Conservation (phyloP, 2,113 vertebrate species). For the Cebus imitator region DNA sequence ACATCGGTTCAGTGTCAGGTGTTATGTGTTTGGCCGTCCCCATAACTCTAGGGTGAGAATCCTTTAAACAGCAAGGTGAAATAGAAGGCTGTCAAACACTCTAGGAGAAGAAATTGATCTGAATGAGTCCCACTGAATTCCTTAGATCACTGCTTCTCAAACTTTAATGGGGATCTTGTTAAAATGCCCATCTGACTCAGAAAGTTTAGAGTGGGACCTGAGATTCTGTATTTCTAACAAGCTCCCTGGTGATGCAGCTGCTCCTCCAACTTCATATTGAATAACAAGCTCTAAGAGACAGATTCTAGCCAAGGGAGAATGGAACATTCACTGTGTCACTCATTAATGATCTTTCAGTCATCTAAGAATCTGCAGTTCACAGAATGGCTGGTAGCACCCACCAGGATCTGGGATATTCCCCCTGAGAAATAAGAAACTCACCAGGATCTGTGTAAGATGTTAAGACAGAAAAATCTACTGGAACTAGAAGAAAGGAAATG, state of each 20-base stretch:
- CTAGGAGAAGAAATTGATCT: not conserved
- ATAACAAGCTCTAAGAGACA: not conserved
- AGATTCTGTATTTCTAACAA: not conserved
- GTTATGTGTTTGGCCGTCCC: not conserved
- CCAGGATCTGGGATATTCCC: not conserved
- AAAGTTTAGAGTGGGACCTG: not conserved
- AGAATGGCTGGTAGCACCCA: not conserved
- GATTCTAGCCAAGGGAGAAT: not conserved
- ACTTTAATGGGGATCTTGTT: not conserved
- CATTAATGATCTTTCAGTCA: not conserved
- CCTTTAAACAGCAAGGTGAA: not conserved
- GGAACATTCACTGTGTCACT: not conserved
- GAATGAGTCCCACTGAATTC: not conserved
- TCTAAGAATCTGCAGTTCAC: not conserved
- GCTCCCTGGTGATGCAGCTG: not conserved
- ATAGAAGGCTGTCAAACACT: not conserved
- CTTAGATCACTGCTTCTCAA: not conserved
- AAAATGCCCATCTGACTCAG: not conserved
- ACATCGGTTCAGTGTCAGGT: too few relatives aligned
- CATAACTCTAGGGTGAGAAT: not conserved
- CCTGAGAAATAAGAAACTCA: not conserved
- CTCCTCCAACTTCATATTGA: not conserved
- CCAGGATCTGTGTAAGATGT: not conserved
- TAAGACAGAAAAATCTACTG: not conserved
- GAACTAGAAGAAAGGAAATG: not conserved